A percentile compares a stretch with the other conserved stretches of the same genome.
These are phyloP conservation scores for Periophthalmus modestus DNA, from an alignment of 2,113 vertebrate genomes.

Conservation along the genomic window DNA sequence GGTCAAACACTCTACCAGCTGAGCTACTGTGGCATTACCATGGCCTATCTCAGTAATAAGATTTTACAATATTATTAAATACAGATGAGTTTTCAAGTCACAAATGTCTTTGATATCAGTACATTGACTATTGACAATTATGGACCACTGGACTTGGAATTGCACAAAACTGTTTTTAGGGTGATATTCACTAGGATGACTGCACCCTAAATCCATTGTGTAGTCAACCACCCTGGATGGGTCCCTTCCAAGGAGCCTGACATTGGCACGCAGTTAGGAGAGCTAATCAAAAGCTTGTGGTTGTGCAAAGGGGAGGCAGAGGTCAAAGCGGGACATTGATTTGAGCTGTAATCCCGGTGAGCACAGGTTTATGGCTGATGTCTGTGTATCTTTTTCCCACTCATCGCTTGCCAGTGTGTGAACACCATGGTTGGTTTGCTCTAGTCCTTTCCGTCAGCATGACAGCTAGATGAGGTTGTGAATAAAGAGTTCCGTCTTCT, in stretches of 20 bases:
- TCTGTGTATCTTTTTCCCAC: background rate
- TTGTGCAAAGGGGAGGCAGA: constrained; percentile 9
- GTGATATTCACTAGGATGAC: too few relatives aligned
- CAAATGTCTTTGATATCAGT: too few relatives aligned
- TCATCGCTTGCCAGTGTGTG: background rate
- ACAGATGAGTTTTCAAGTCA: too few relatives aligned
- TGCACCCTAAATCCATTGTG: background rate
- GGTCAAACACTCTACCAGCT: too few relatives aligned
- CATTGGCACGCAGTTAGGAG: constrained; percentile 4
- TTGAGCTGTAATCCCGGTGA: constrained; percentile 5
- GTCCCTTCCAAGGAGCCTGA: background rate
- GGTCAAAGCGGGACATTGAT: constrained; percentile 26
- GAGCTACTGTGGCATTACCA: too few relatives aligned
- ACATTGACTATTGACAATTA: too few relatives aligned
- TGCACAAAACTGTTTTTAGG: too few relatives aligned
- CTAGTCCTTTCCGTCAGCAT: constrained; percentile 32
- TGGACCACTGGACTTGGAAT: too few relatives aligned
- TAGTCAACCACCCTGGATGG: background rate
- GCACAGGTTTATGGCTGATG: background rate
- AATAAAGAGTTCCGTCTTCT: constrained; percentile 53
- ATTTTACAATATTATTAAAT: too few relatives aligned
- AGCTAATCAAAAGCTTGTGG: constrained; percentile 9
- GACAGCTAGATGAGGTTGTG: constrained; percentile 47
- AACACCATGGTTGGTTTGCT: constrained; percentile 24
- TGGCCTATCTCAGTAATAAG: too few relatives aligned